Evolutionary conservation across 2,113 vertebrate genomes (phyloP), one percentile per base, ranked within the genome.

Genomic region (Greenwoodochromis staneri): DNA sequence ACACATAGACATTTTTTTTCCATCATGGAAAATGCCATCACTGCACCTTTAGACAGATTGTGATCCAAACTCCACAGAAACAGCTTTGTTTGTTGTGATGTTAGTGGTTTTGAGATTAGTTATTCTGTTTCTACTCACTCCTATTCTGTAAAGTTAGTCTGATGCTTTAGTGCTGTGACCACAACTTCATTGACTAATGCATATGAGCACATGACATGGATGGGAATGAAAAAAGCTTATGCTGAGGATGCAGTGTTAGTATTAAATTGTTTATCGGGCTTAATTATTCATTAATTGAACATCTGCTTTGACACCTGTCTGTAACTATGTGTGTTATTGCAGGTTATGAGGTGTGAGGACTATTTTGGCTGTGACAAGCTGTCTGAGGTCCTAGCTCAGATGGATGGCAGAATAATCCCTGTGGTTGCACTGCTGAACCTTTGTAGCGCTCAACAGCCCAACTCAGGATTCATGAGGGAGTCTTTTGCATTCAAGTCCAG

Each of bases 401-500:
- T 93, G 2, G 97, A 97, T 34, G 99, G 98, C 85, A 96, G 94
- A 83, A 82, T 99, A 88, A 92, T 99, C 82, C 97, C 97, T 0
- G 78, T 96, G 6, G 96, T 97, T 27, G 87, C 93, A 7, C 94
- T 98, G 83, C 47, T 94, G 84, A 91, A 90, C 36, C 92, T 93
- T 29, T 89, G 87, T 81, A 91, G 83, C 16, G 1, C 34, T 19
- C 83, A 42, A 17, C 85, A 82, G 14, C 36, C 59, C 13, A 66
- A 88, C 29, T 69, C 82, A 3, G 21, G 55, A 55, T 12, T 66
- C 45, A 81, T 21, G 59, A 80, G 54, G n/a, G 84, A 93, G 4
- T 31, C 89, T 4, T 96, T 98, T 85, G 95, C 96, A 0, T 87
- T 95, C 49, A 97, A 97, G 2, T 97, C 97, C 0, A 96, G 96